These are phyloP conservation scores for Ochropleura leucogaster DNA, from an alignment of 2,888 invertebrate species.

Conservation along the genomic window DNA sequence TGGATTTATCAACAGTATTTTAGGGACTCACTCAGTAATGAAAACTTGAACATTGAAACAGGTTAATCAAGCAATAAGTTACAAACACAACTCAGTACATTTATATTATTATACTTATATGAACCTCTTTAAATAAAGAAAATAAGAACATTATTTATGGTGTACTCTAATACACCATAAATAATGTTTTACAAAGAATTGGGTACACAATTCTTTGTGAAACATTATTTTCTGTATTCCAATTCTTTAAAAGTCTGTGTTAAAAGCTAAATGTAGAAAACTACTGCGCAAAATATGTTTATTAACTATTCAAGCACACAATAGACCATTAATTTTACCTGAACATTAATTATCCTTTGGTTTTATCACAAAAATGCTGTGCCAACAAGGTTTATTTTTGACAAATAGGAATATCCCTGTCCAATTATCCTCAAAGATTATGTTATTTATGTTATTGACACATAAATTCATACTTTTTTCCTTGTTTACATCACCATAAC, in stretches of 20 bases:
- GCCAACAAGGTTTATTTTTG: background rate
- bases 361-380: background rate
- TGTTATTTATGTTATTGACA: conserved; percentile 19
- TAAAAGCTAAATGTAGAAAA: background rate
- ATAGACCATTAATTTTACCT: background rate
- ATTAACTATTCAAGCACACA: background rate
- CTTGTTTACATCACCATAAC: conserved; percentile 35
- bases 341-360: background rate
- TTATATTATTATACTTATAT: too few species aligned
- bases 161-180: too few species aligned
- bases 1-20: background rate
- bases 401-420: background rate
- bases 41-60: background rate
- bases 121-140: too few species aligned
- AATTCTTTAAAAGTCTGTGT: background rate
- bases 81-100: background rate
- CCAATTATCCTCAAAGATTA: conserved; percentile 48
- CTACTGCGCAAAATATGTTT: background rate
- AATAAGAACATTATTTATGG: too few species aligned
- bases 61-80: background rate
- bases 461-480: conserved; percentile 28
- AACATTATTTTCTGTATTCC: too few species aligned
- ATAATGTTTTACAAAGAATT: too few species aligned
- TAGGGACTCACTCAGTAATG: background rate
- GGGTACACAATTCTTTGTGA: too few species aligned